Base-by-base conservation (phyloP, 2,888 invertebrate species). In the Glaucopsyche alexis region DNA sequence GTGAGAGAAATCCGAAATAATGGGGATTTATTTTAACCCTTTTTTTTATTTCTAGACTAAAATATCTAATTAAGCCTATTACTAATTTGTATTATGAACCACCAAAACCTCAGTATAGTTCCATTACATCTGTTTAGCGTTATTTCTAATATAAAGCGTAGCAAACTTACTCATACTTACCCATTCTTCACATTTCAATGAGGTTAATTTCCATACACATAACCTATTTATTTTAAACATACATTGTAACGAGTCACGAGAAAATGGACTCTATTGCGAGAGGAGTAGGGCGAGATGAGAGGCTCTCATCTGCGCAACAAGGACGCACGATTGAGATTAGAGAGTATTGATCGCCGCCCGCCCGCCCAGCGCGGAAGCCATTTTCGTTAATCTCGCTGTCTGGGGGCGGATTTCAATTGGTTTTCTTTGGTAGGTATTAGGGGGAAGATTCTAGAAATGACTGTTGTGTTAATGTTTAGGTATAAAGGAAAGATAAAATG, bases 321-420 rank as follows among this genome's bases (percentile, higher is more conserved):
- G 89, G 91, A 91, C 86, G 89, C 85, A 87, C 87, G 85, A 88
- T 85, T 75, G 87, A 91, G 90, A 91, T 90, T 90, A 91, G 89
- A 89, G 85, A 77, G 79, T 83, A 83, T 83, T 80, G 83, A 82
- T 81, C 80, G 78, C 79, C 77, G 76, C 77, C 77, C 75, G 77
- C 75, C 75, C 75, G 66, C 66, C 66, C 67, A 67, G 72, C 71
- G 75, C 78, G 78, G 81, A 81, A 86, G 87, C 87, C 88, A 85
- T 87, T 60, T 87, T 83, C 81, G 88, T 86, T 90, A 90, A 90
- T 90, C 90, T 90, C 83, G 80, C 79, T 87, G 87, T 89, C 88
- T 88, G 72, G 82, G 86, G 87, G 87, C 83, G 87, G 84, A 83
- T 76, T 76, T 74, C 49, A 75, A 75, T 72, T 74, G 74, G 71